phyloP scores from a whole-genome alignment of 1,140 invertebrate species.

The Bicyclus anynana region DNA sequence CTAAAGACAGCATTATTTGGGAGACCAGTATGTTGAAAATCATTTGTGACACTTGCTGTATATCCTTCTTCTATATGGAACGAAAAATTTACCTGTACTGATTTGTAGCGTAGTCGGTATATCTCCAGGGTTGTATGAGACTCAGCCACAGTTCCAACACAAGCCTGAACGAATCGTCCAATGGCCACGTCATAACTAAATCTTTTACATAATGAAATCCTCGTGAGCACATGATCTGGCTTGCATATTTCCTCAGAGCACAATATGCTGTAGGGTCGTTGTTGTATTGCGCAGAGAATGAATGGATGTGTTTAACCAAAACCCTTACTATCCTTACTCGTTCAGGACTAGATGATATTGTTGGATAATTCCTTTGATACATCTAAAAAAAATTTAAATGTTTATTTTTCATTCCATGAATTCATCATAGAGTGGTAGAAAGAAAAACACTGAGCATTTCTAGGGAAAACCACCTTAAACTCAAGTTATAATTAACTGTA shows the following conservation, averaged over 20 bases:
- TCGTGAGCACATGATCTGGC: constrained; percentile 88
- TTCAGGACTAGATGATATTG: constrained; percentile 75
- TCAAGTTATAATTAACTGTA: no score
- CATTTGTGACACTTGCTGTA: no score
- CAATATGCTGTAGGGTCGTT: constrained; percentile 77
- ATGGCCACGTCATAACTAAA: constrained; percentile 93
- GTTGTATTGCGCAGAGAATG: constrained; percentile 78
- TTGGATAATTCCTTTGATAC: constrained; percentile 43
- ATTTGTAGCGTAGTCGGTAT: constrained; percentile 75
- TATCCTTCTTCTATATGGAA: no score
- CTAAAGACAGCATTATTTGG: no score
- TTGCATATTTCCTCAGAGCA: constrained; percentile 82
- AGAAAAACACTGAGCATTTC: no score
- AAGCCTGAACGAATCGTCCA: constrained; percentile 93
- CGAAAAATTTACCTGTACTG: constrained; percentile 52
- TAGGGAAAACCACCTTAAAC: no score
- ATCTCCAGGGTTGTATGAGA: constrained; percentile 97
- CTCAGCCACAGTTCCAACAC: constrained; percentile 96
- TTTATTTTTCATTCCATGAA: no score
- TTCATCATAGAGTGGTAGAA: no score
- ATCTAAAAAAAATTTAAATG: constrained; percentile 45
- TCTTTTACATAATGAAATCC: constrained; percentile 91
- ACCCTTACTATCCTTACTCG: constrained; percentile 80
- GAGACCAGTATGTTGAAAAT: no score
- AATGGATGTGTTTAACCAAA: constrained; percentile 82